These are phyloP conservation scores for Pseudolycoriella hygida DNA, from an alignment of 2,888 invertebrate species.

Conservation along the genomic window DNA sequence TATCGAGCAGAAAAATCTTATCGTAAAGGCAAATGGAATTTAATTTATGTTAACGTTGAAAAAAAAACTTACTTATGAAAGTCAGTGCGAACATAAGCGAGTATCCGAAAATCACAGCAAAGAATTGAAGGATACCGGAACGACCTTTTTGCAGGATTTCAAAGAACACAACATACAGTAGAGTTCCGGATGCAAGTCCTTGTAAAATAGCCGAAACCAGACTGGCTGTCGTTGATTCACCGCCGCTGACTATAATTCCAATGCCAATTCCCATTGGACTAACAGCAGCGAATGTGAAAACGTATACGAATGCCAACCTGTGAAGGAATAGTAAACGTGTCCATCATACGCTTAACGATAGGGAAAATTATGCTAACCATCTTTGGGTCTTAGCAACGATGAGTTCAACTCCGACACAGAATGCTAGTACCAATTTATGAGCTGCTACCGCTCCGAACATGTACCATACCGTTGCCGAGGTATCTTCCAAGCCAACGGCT, in stretches of 20 bases:
- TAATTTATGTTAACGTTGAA: too few species aligned
- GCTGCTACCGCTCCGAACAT: constrained; percentile 72
- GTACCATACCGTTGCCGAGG: constrained; percentile 45
- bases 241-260: constrained; percentile 32
- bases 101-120: constrained; percentile 51
- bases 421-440: constrained; percentile 74
- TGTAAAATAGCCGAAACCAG: constrained; percentile 36
- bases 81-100: constrained; percentile 53
- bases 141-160: constrained; percentile 54
- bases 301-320: constrained; percentile 47
- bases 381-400: constrained; percentile 50
- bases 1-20: too few species aligned
- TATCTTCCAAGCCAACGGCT: constrained; percentile 59
- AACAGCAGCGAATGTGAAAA: constrained; percentile 58
- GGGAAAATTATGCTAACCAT: too few species aligned
- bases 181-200: constrained; percentile 81
- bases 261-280: constrained; percentile 67
- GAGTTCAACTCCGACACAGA: constrained; percentile 73
- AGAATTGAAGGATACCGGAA: constrained; percentile 43
- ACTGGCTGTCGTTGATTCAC: neutral
- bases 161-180: constrained; percentile 92
- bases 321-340: too few species aligned
- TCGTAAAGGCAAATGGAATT: too few species aligned
- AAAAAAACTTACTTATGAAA: constrained; percentile 34
- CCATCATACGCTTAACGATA: too few species aligned